Conservation (phyloP, 37 sponge, comb jelly and placozoan genomes). For the Axinella damicornis region DNA sequence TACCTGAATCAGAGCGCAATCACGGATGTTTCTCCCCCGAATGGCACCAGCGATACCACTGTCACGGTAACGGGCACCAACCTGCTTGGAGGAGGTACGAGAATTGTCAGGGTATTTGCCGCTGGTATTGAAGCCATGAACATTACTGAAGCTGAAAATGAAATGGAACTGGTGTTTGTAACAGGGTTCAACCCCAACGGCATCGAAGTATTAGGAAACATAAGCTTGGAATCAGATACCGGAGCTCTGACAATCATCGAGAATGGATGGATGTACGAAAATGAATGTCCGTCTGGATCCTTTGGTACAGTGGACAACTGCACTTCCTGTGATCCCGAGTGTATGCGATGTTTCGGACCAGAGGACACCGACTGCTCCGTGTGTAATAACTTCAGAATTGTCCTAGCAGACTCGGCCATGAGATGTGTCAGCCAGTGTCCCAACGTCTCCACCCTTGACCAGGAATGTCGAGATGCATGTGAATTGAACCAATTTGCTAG, state of each 20-base stretch:
- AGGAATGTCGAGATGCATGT: conserved; percentile 60
- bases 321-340: conserved; percentile 41
- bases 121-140: conserved; percentile 49
- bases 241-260: conserved; percentile 52
- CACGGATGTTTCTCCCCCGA: conserved; percentile 38
- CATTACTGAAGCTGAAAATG: neutral
- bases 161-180: conserved; percentile 15
- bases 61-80: conserved; percentile 63
- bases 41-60: conserved; percentile 33
- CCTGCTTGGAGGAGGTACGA: conserved; percentile 66
- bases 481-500: conserved; percentile 43
- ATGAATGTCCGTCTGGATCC: conserved; percentile 42
- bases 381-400: conserved; percentile 40
- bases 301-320: conserved; percentile 50
- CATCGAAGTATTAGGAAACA: neutral
- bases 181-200: conserved; percentile 50
- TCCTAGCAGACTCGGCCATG: neutral
- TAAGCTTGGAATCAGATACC: conserved; percentile 65
- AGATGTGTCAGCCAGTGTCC: conserved; percentile 67
- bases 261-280: conserved; percentile 48
- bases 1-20: conserved; percentile 40
- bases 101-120: conserved; percentile 24
- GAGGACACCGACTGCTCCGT: conserved; percentile 37
- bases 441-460: conserved; percentile 43
- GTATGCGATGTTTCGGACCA: conserved; percentile 46